Evolutionary conservation across 92 coral and sea anemone species (phyloP).

Genomic region (Porites cylindrica): DNA sequence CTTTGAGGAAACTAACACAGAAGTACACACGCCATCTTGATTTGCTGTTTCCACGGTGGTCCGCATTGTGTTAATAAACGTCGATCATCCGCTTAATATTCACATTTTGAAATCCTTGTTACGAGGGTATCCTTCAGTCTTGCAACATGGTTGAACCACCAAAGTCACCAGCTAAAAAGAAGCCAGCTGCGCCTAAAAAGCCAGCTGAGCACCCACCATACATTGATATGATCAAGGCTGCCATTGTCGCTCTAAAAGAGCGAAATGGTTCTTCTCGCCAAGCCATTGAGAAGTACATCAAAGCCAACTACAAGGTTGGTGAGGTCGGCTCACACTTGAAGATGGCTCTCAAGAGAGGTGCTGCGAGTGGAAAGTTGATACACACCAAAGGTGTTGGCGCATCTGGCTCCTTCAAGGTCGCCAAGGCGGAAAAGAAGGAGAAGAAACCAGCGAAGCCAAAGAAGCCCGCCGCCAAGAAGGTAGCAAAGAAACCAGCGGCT

Average conservation of each 20-base stretch:
- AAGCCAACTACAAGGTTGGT: conserved; percentile 54
- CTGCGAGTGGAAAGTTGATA: too few relatives aligned
- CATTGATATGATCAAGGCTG: conserved; percentile 72
- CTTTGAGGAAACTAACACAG: neutral
- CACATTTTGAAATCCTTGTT: neutral
- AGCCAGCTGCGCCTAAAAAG: conserved; percentile 34
- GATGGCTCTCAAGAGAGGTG: too few relatives aligned
- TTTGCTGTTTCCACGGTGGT: conserved; percentile 10
- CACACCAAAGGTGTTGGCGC: too few relatives aligned
- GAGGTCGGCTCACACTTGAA: too few relatives aligned
- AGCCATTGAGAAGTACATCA: conserved; percentile 84
- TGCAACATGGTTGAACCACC: conserved; percentile 28
- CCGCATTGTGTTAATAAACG: neutral
- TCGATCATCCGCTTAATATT: neutral
- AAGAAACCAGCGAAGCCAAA: conserved; percentile 52
- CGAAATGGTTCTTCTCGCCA: conserved; percentile 82
- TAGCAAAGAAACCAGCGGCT: conserved; percentile 43
- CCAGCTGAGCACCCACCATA: conserved; percentile 11
- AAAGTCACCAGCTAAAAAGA: conserved; percentile 29
- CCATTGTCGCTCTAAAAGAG: conserved; percentile 23
- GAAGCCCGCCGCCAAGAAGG: conserved; percentile 73
- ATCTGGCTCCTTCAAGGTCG: conserved; percentile 6
- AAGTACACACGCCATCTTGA: neutral
- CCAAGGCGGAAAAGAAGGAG: conserved; percentile 22
- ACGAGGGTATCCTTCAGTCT: neutral